Evolutionary conservation across 2,888 invertebrate genomes (phyloP), one percentile per base, ranked within the genome.

Genomic region (Tribolium freemani): DNA sequence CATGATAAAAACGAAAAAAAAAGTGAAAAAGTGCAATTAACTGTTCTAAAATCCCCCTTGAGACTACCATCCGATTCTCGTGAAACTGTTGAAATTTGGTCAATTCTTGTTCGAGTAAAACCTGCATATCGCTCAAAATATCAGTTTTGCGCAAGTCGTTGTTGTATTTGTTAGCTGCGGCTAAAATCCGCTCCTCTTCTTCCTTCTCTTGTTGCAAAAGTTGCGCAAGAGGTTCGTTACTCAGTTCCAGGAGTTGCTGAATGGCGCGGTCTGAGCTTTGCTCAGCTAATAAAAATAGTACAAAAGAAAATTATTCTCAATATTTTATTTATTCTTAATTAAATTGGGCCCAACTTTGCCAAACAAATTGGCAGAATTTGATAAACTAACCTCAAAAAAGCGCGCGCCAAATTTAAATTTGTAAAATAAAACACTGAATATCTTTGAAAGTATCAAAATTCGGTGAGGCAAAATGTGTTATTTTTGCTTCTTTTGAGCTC

Each of bases 61-160:
- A 89, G 26, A 87, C 86, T 77, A 88, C 88, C 72, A 88, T 84
- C 75, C 89, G 86, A 73, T 87, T 86, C 82, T 90, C 88, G 78
- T 91, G 90, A 82, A 93, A 91, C 77, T 90, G 87, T 80, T 89
- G 89, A 75, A 93, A 90, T 74, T 90, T 89, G 38, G 88, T 85
- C 73, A 90, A 89, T 84, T 94, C 93, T 83, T 93, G 91, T 75
- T 90, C 89, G 51, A 94, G 86, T 45, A 93, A 86, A 79, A 89
- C 88, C 83, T 93, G 90, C 93, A 94, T 94, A 54, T 92, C 91
- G 81, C 88, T 90, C 54, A 94, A 87, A 64, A 93, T 90, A 84
- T 94, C 93, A 81, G 89, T 88, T 83, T 91, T 92, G 76, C 89
- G 89, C 31, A 93, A 85, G 80, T 87, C 88, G 80, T 89, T 89